Evolutionary conservation across 1,140 invertebrate genomes (phyloP).

Genomic region (Meteorus sp.): DNA sequence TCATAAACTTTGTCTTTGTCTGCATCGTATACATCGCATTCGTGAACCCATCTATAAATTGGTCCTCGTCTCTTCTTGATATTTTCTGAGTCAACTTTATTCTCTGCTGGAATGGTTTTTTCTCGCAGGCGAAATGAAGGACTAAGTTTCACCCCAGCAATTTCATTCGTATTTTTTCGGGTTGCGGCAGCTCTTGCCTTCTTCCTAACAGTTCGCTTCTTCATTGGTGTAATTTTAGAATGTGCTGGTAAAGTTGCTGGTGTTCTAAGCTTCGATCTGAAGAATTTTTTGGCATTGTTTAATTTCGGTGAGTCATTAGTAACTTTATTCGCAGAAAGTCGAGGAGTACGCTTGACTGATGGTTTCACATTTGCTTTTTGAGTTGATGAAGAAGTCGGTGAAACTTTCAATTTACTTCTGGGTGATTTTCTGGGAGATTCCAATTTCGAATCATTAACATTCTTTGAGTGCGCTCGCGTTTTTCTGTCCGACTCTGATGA

Average conservation of each 20-base stretch:
- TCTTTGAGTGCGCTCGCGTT: too few relatives aligned
- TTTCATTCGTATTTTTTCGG: not conserved
- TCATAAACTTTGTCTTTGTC: conserved; percentile 33
- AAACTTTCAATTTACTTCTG: too few relatives aligned
- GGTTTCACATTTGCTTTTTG: too few relatives aligned
- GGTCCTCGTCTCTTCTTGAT: conserved; percentile 17
- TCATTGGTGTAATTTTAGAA: conserved; percentile 3
- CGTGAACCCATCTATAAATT: conserved; percentile 29
- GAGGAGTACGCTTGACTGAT: too few relatives aligned
- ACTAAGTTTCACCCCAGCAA: not conserved
- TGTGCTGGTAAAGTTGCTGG: not conserved
- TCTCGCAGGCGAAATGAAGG: conserved; percentile 10
- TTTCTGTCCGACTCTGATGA: too few relatives aligned
- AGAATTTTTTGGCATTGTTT: conserved; percentile 20
- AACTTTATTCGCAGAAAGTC: not conserved
- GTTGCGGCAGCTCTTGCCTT: not conserved
- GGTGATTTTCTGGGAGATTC: too few relatives aligned
- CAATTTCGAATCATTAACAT: too few relatives aligned
- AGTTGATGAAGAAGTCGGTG: too few relatives aligned
- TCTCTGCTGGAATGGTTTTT: conserved; percentile 15
- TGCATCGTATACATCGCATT: not conserved
- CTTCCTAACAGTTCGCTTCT: not conserved
- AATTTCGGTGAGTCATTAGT: not conserved
- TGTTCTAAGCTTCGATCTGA: conserved; percentile 17
- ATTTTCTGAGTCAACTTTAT: not conserved